Base-by-base conservation (phyloP, 2,797 vertebrate genomes). In the Lacerta bilineata region DNA sequence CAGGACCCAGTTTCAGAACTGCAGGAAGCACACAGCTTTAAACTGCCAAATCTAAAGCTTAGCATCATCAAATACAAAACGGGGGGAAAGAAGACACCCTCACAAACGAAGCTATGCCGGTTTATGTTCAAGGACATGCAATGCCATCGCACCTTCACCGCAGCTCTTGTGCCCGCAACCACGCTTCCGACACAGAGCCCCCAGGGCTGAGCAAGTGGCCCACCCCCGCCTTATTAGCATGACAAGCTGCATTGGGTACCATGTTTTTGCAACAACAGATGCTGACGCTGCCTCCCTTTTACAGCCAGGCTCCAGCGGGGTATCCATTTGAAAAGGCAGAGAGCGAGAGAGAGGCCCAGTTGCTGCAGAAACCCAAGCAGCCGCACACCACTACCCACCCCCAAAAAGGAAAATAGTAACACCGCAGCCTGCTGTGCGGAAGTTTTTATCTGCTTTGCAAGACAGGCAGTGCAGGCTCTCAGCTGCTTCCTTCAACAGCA, bases 401-500 rank as follows among this genome's bases (percentile, higher is more conserved):
- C 10, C 74, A 15, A 36, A 69, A 61, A 64, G 50, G 50, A 55
- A 55, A 55, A 55, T 55, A 55, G 50, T 55, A 55, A 55, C 50
- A 55, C 50, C 3, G 33, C 59, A 78, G 75, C 74, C 87, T 3
- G 46, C 87, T 2, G 66, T 55, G 3, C 5, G n/a, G n/a, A 10
- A 76, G 68, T 29, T 55, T n/a, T 18, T 8, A 6, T 64, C 83
- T 80, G 83, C 39, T 85, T 46, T 80, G 77, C 83, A 74, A 61
- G 39, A 27, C 50, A 33, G 87, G 41, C 87, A 43, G 7, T 29
- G 11, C 25, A 2, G 2, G 43, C 36, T 36, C 71, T 10, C 76
- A 43, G 2, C 6, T 6, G 50, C 78, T 80, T 15, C 8, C 39
- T 46, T 55, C 18, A 6, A 66, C 87, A 76, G 64, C 29, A 9